A percentile compares a stretch with the other conserved stretches of the same genome.
phyloP scores from a whole-genome alignment of 2,797 vertebrate genomes.

The Acanthurus leucopareius region DNA sequence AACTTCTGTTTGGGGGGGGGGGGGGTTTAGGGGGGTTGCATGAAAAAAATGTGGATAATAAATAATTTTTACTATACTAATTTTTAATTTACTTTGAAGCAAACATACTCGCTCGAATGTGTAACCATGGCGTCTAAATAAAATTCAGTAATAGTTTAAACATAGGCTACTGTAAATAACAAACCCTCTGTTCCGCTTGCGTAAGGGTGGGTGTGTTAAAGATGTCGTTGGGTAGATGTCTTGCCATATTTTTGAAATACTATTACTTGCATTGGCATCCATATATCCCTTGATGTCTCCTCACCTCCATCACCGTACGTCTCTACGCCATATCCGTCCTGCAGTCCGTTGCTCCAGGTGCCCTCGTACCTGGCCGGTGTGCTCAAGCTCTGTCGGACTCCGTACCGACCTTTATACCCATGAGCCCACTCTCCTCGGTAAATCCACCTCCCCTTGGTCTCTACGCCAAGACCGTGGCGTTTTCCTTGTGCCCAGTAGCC shows the following conservation, averaged over 20 bases:
- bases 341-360: conserved; percentile 96
- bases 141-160: neutral
- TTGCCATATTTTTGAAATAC: neutral
- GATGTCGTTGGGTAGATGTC: no score
- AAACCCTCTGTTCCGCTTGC: neutral
- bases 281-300: neutral
- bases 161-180: neutral
- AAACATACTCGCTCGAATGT: neutral
- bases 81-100: neutral
- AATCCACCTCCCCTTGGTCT: conserved; percentile 94
- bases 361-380: conserved; percentile 95
- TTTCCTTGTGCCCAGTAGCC: conserved; percentile 96
- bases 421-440: conserved; percentile 96
- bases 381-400: conserved; percentile 93
- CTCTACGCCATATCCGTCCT: conserved; percentile 96
- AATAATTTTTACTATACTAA: no score
- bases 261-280: neutral
- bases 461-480: conserved; percentile 93
- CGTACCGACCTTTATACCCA: conserved; percentile 95
- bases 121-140: neutral
- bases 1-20: no score
- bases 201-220: neutral
- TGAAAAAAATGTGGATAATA: no score
- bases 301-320: conserved; percentile 96
- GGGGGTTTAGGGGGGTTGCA: no score